Evolutionary conservation across 2,888 invertebrate genomes (phyloP).

Genomic region (Thecocarcelia acutangulata): DNA sequence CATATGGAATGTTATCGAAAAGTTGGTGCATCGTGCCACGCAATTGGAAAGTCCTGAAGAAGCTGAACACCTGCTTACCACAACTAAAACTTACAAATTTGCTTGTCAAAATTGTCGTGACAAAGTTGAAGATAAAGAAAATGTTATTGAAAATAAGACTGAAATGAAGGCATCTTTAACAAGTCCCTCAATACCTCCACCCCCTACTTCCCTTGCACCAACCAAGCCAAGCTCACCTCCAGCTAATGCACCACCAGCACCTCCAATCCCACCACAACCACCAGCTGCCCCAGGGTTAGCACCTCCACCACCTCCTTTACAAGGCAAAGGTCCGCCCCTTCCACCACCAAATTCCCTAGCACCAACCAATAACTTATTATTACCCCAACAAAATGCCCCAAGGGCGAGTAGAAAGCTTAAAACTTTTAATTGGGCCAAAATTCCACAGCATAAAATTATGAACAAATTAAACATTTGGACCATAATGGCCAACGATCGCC

Average conservation of each 20-base stretch:
- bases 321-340: neutral
- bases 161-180: neutral
- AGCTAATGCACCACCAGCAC: neutral
- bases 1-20: conserved; percentile 97
- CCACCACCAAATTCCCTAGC: conserved; percentile 70
- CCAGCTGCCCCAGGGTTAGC: conserved; percentile 66
- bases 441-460: conserved; percentile 93
- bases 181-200: neutral
- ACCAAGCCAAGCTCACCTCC: neutral
- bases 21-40: conserved; percentile 93
- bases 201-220: neutral
- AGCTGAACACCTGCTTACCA: conserved; percentile 89
- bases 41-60: conserved; percentile 93
- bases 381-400: conserved; percentile 95
- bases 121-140: conserved; percentile 74
- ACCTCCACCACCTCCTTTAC: neutral
- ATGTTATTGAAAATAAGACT: neutral
- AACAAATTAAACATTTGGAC: conserved; percentile 97
- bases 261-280: conserved; percentile 2
- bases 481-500: conserved; percentile 91
- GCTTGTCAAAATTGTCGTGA: conserved; percentile 84
- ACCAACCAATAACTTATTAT: conserved; percentile 80
- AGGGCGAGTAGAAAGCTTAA: conserved; percentile 97
- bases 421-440: conserved; percentile 98
- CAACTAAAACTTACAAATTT: conserved; percentile 87